Evolutionary conservation across 2,888 invertebrate species (phyloP).

Genomic region (Gymnosoma rotundatum): DNA sequence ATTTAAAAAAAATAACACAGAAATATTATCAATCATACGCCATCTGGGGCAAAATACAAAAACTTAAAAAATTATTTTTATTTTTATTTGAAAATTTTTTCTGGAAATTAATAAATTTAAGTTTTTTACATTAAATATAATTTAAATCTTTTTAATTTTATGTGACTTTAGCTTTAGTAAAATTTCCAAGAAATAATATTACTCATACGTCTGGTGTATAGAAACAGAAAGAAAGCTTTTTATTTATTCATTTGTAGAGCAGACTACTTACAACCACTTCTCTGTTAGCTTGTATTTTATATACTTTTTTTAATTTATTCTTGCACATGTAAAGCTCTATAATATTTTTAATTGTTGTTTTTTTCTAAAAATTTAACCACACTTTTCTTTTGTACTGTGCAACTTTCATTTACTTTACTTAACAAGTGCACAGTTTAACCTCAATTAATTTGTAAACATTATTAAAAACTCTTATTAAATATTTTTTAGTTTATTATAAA

Average conservation of each 20-base stretch:
- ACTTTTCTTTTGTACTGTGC: too few species aligned
- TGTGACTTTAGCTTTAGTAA: too few species aligned
- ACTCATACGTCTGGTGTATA: not conserved
- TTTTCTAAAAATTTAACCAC: too few species aligned
- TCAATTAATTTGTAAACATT: slow-evolving; percentile 67
- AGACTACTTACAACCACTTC: not conserved
- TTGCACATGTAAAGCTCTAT: not conserved
- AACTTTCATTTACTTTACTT: not conserved
- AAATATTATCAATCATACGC: not conserved
- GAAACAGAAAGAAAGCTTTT: not conserved
- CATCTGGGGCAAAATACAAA: not conserved
- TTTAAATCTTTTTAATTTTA: too few species aligned
- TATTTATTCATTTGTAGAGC: not conserved
- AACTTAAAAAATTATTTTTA: not conserved
- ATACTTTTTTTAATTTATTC: slow-evolving; percentile 16
- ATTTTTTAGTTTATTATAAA: slow-evolving; percentile 33
- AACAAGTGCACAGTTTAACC: slow-evolving; percentile 44
- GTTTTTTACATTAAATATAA: too few species aligned
- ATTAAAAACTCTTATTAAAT: slow-evolving; percentile 52
- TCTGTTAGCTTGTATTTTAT: not conserved
- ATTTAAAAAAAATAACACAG: too few species aligned
- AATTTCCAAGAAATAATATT: not conserved
- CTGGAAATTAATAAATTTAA: too few species aligned
- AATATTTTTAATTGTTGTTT: too few species aligned
- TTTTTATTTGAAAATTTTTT: too few species aligned